Percentiles rank a stretch among this genome's conserved stretches.
phyloP scores from a whole-genome alignment of 2,113 vertebrate species.

The Megaptera novaeangliae region DNA sequence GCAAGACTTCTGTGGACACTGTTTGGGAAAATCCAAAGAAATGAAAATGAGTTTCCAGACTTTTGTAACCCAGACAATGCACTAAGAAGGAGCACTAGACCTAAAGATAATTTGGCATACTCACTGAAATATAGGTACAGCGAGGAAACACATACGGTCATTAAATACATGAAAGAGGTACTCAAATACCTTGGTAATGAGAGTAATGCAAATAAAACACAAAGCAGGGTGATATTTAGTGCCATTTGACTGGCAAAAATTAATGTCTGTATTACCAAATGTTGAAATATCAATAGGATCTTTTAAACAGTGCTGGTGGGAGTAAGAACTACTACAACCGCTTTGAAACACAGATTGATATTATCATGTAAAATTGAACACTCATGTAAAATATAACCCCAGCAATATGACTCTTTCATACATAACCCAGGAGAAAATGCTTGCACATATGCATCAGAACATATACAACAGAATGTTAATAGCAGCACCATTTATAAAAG shows the following conservation, averaged over 20 bases:
- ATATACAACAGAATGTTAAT: background rate
- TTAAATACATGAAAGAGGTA: background rate
- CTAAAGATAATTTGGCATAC: background rate
- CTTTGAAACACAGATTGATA: background rate
- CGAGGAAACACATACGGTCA: background rate
- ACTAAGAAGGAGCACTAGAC: background rate
- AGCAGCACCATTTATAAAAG: background rate
- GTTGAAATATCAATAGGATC: background rate
- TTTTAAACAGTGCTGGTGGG: background rate
- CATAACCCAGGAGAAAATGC: background rate
- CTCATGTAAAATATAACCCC: background rate
- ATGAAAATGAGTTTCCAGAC: background rate
- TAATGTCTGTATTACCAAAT: background rate
- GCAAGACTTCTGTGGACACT: background rate
- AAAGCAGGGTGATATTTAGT: background rate
- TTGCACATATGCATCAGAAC: background rate
- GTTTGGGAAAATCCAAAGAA: background rate
- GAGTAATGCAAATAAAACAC: background rate
- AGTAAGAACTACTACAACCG: background rate
- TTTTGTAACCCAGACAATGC: background rate
- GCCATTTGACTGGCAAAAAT: background rate
- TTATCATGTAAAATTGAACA: background rate
- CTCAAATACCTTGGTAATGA: background rate
- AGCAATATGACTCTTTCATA: background rate
- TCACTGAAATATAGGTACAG: background rate